Evolutionary conservation across 1,140 invertebrate species (phyloP), one percentile per base, ranked within the genome.

Genomic region (Paracyclopina nana): DNA sequence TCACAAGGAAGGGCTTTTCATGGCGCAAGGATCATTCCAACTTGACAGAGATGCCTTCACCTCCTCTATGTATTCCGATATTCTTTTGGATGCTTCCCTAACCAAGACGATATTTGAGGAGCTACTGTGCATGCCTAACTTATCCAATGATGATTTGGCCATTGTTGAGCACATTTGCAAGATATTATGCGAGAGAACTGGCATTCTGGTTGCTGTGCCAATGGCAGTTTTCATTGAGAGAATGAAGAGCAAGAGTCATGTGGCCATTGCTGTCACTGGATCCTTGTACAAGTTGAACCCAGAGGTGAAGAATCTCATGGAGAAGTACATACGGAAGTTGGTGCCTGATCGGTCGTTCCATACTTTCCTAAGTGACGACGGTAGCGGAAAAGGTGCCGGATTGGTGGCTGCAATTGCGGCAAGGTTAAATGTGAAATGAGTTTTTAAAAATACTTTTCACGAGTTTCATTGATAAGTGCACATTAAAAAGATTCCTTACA

Each of bases 231-330:
- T 87, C 16, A 58, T 87, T 46, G 74, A 78, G 55, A 65, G 75
- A 57, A 82, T 86, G 68, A 64, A 74, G 50, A 70, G 74, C 48
- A 61, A 68, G 54, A n/a, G n/a, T n/a, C 46, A 45, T 12, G 71
- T 75, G 11, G 77, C 76, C 1, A 75, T 88, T 52, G 84, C 79
- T 6, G 76, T 87, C 30, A 83, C 88, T 64, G 84, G 84, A 6
- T 87, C 82, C 24, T 69, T 88, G 4, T 88, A 77, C 63, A 77
- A 83, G 60, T 75, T 77, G 58, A 84, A 90, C 68, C 83, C 83
- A 31, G 72, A 78, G 58, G 74, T 86, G 56, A 67, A 75, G 34
- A 59, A 62, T 49, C 73, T 82, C 58, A 77, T 90, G 70, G 64
- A 75, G 42, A 69, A 76, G 55, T 85, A 80, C 61, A 80, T 81